A percentile compares a stretch with the other conserved stretches of the same genome.
Evolutionary conservation across 2,888 invertebrate species (phyloP).

Genomic region (Volucella inflata): DNA sequence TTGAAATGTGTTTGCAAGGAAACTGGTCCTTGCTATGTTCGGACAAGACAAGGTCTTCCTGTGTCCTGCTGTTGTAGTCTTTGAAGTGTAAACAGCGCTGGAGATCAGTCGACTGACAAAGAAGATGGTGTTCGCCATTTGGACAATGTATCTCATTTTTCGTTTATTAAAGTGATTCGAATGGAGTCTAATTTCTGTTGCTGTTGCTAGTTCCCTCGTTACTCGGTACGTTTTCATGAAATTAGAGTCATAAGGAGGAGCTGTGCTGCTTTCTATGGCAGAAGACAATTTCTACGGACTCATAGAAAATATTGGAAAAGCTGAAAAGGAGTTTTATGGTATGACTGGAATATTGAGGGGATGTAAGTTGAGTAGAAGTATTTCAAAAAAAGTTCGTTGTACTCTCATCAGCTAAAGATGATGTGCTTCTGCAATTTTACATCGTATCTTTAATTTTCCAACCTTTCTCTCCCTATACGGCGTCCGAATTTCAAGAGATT

Average conservation of each 20-base stretch:
- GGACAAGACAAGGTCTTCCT: constrained; percentile 7
- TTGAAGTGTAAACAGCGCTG: constrained; percentile 58
- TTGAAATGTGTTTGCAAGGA: constrained; percentile 22
- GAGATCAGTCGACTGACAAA: constrained; percentile 42
- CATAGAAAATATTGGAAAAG: background rate
- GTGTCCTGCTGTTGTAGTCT: constrained; percentile 42
- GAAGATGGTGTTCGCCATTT: constrained; percentile 46
- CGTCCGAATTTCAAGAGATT: no score
- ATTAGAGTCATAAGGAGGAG: constrained; percentile 15
- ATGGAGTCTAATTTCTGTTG: constrained; percentile 35
- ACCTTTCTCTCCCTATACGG: no score
- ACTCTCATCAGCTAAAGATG: no score
- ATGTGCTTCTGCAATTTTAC: no score
- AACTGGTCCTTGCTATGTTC: background rate
- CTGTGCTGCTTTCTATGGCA: constrained; percentile 18
- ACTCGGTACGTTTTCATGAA: constrained; percentile 19
- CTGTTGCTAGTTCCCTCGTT: constrained; percentile 1
- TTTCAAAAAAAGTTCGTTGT: no score
- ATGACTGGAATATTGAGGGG: no score
- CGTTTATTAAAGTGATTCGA: constrained; percentile 59
- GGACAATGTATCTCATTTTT: constrained; percentile 58
- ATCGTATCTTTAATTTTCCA: no score
- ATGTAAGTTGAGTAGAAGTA: no score
- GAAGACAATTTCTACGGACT: background rate
- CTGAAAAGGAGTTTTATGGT: no score